Evolutionary conservation across 2,113 vertebrate species (phyloP).

Genomic region (Hydropotes inermis): DNA sequence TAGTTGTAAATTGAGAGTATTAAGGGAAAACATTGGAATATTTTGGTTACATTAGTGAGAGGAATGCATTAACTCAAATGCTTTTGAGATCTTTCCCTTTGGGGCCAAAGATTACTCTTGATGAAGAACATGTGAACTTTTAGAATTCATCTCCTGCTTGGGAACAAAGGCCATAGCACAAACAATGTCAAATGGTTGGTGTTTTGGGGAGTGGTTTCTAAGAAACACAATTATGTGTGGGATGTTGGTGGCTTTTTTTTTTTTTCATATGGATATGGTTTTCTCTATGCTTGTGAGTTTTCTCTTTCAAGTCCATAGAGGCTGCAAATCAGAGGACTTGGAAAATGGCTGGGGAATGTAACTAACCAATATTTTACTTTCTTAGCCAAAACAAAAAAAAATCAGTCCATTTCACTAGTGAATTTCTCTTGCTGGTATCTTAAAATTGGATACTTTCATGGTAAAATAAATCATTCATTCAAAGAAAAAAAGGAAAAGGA

Average conservation of each 20-base stretch:
- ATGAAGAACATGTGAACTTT: conserved; percentile 52
- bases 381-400: neutral
- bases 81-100: conserved; percentile 54
- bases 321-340: conserved; percentile 4
- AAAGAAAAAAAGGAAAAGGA: neutral
- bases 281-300: neutral
- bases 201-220: conserved; percentile 43
- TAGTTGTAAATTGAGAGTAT: conserved; percentile 68
- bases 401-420: neutral
- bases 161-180: conserved; percentile 19
- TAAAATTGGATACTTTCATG: neutral
- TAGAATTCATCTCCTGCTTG: conserved; percentile 27
- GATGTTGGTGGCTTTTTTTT: neutral
- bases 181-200: conserved; percentile 25
- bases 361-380: neutral
- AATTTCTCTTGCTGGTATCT: neutral
- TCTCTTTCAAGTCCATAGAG: neutral
- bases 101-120: conserved; percentile 51
- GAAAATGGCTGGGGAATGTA: neutral
- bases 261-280: conserved; percentile 23
- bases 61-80: conserved; percentile 45
- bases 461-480: neutral
- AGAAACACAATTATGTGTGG: conserved; percentile 11
- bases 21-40: conserved; percentile 64
- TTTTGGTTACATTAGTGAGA: conserved; percentile 37